Base-by-base conservation (phyloP, 2,888 invertebrate species). In the Lasioglossum villosulum region DNA sequence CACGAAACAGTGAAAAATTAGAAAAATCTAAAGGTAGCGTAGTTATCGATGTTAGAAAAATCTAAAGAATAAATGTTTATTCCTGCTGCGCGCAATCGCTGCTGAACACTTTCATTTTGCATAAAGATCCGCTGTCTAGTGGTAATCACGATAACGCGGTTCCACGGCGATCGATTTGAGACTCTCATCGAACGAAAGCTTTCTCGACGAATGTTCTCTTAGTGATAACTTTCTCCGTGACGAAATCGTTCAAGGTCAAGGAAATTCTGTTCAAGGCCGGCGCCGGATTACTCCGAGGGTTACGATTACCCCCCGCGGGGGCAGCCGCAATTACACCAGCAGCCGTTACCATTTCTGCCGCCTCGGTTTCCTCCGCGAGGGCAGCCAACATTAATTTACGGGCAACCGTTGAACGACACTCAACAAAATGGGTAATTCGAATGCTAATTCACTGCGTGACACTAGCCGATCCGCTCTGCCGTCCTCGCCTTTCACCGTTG, bases 271-370 rank as follows among this genome's bases (percentile, higher is more conserved):
- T 78, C 66, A 87, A 90, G 90, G 82, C 87, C 88, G 30, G 30
- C 77, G 12, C 91, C 89, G 23, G 85, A 88, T 78, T 90, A 91
- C 59, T 45, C 84, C 34, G 90, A 92, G 75, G 95, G 94, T 56
- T 94, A 95, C 79, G 91, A 94, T 71, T 95, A 95, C 87, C 89
- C 92, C n/a, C 92, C 90, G 75, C 92, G 92, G 68, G 91, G 92
- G 88, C 86, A 90, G 37, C 88, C 92, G 76, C 88, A 90, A 63
- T 90, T 92, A 76, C 92, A 93, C 82, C 86, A 92, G 74, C 93
- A 93, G 83, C 88, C 89, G 71, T 85, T 92, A 71, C 89, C 92
- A n/a, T 88, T 91, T 71, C 75, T 90, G 70, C 88, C 90, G 23
- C 77, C 90, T 0, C 88, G 89, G 59, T 90, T 90, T 87, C 89